Evolutionary conservation across 2,113 vertebrate species (phyloP).

Genomic region (Chunga burmeisteri): DNA sequence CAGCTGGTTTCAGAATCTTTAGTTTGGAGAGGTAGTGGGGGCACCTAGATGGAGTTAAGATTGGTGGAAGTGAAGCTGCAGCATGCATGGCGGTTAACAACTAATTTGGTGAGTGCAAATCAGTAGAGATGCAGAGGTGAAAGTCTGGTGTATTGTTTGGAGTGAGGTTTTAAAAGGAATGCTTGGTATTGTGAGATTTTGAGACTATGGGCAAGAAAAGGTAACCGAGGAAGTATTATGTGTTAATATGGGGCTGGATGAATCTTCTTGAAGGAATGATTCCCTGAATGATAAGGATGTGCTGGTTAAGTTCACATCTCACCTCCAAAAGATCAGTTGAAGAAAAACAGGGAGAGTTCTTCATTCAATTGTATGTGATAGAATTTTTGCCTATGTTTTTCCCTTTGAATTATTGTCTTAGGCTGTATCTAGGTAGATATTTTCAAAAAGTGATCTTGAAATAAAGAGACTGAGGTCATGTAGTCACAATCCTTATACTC

Average conservation of each 20-base stretch:
- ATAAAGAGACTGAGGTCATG: background rate
- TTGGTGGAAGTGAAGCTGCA: background rate
- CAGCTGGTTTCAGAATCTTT: background rate
- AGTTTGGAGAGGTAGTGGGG: background rate
- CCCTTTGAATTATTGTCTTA: background rate
- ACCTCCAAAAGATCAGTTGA: background rate
- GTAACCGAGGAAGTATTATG: background rate
- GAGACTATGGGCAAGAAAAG: background rate
- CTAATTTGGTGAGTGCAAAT: background rate
- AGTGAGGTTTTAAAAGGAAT: background rate
- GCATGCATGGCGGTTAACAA: accelerated
- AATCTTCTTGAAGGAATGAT: background rate
- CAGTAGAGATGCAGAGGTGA: background rate
- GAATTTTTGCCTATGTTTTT: background rate
- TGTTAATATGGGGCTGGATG: background rate
- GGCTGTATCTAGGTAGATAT: background rate
- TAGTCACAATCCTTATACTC: background rate
- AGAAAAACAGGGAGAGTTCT: background rate
- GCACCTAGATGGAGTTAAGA: background rate
- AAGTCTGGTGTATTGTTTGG: background rate
- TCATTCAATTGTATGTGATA: background rate
- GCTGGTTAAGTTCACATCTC: background rate
- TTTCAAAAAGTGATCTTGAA: background rate
- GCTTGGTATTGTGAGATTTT: background rate
- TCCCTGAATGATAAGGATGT: background rate